Evolutionary conservation across 1,140 invertebrate genomes (phyloP).

Genomic region (Andricus grossulariae): DNA sequence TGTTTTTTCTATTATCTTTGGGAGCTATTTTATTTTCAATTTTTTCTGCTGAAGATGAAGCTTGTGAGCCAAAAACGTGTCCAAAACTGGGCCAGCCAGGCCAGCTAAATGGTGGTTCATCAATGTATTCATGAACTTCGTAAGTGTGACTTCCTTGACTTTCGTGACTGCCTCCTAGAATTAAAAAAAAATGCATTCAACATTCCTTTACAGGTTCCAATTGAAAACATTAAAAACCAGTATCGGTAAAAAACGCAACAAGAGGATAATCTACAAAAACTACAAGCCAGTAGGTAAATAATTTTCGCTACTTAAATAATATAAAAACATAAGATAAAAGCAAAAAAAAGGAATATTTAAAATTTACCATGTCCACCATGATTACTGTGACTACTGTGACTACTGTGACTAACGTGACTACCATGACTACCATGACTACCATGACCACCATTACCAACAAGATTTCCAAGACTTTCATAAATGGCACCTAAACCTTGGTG

Average conservation of each 20-base stretch:
- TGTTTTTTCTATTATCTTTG: slow-evolving; percentile 40
- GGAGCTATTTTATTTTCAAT: slow-evolving; percentile 62
- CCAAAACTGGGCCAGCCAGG: slow-evolving; percentile 48
- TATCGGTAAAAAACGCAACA: no score
- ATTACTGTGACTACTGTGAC: slow-evolving; percentile 35
- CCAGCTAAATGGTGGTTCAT: slow-evolving; percentile 53
- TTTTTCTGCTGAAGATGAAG: not conserved
- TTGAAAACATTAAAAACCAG: no score
- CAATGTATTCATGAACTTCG: slow-evolving; percentile 57
- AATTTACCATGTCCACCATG: slow-evolving; percentile 37
- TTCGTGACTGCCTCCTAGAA: not conserved
- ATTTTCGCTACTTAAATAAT: no score
- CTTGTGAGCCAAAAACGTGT: slow-evolving; percentile 34
- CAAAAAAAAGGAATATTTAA: no score
- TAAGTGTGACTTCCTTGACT: slow-evolving; percentile 42
- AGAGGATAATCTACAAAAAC: no score
- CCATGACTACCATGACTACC: slow-evolving; percentile 37
- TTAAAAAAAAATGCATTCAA: no score
- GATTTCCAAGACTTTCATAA: slow-evolving; percentile 37
- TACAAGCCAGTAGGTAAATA: no score
- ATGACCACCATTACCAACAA: slow-evolving; percentile 38
- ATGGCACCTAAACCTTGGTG: slow-evolving; percentile 32
- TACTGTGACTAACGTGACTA: slow-evolving; percentile 36
- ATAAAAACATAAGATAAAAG: no score
- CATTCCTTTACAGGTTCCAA: no score